Base-by-base conservation (phyloP, 1,140 invertebrate species). In the Drosophila orena region DNA sequence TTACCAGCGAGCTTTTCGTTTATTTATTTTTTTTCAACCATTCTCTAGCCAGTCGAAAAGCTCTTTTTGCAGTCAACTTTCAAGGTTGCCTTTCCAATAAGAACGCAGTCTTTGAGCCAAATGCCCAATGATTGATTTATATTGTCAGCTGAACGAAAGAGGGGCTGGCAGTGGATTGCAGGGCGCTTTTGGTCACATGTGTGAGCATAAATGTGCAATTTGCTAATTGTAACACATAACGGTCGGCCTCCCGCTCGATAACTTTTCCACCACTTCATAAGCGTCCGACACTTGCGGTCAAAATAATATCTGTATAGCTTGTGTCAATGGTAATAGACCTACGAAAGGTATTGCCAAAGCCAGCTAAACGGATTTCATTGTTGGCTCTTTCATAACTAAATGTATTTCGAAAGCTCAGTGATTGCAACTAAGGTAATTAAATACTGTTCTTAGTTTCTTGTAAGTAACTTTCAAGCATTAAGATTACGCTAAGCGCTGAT, bases 221-320 rank as follows among this genome's bases (percentile, higher is more conserved):
- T 88, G 83, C 83, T 88, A 88, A 88, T 88, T 88, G 83, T 89
- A 88, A 83, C 83, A 88, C 79, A 88, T 89, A 88, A 86, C 83
- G 76, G 84, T 58, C 60, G 53, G 34, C 35, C 47, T 54, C 47
- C 49, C 42, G 40, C 56, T 52, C 34, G 12, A 14, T 59, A 24
- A 14, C 40, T 42, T 59, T 40, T 12, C 24, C 14, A 43, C 49
- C 65, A 62, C 44, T 68, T 68, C 61, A 66, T 35, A 24, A 47
- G 38, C 50, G 12, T 22, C 8, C n/a, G 34, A 68, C 60, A 68
- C 30, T 66, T 12, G 46, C 8, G 60, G 59, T 11, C 22, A 68
- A 12, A 52, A 37, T 59, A n/a, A n/a, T 61, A 22, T 59, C 22
- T 42, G 30, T 22, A 24, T 4, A 6, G 4, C 11, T 11, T 12